These are phyloP conservation scores for Ailurus styani DNA, from an alignment of 2,113 vertebrate species.

Conservation along the genomic window DNA sequence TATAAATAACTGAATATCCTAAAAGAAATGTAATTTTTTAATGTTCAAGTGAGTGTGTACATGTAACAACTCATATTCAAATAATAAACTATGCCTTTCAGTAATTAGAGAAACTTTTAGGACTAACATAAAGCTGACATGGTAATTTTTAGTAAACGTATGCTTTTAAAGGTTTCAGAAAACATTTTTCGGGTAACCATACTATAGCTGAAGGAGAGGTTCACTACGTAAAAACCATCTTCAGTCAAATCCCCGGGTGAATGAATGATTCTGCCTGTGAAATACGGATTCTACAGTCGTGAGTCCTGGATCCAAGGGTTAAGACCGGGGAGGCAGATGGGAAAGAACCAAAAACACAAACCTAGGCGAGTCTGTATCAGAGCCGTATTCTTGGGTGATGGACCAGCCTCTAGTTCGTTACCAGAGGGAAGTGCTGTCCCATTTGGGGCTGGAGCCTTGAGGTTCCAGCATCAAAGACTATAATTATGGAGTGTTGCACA, in stretches of 20 bases:
- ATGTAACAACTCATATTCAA: neutral
- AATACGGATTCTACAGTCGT: neutral
- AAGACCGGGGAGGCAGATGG: neutral
- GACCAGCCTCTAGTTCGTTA: neutral
- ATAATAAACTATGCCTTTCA: neutral
- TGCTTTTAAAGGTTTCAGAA: slow-evolving; percentile 28
- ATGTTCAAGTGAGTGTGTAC: neutral
- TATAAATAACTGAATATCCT: neutral
- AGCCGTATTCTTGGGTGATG: neutral
- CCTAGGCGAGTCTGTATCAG: neutral
- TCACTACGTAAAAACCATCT: slow-evolving; percentile 17
- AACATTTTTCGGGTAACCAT: neutral
- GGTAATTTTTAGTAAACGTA: slow-evolving; percentile 19
- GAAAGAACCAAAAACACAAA: neutral
- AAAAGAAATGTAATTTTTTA: neutral
- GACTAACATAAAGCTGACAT: neutral
- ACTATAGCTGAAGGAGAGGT: neutral
- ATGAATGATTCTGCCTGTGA: neutral
- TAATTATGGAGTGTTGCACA: neutral
- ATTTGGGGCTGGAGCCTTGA: neutral
- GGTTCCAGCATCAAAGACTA: neutral
- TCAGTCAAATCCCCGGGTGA: neutral
- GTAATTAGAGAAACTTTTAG: slow-evolving; percentile 34
- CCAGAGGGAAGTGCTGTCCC: neutral
- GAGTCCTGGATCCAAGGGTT: neutral